Evolutionary conservation across 1,140 invertebrate species (phyloP).

Genomic region (Leptinotarsa lineolata): DNA sequence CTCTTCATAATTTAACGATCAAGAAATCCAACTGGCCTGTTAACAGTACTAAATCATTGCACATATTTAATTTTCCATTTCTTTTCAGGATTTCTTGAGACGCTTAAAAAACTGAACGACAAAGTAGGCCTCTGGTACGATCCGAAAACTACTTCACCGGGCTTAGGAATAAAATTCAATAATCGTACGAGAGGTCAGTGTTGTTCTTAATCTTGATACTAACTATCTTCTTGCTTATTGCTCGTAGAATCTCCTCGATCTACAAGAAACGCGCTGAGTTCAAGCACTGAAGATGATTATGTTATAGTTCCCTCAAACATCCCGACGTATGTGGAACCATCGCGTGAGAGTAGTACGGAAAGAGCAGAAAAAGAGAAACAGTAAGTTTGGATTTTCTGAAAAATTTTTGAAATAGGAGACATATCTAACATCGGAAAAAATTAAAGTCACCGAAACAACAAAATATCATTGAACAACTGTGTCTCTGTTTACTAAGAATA

Average conservation of each 20-base stretch:
- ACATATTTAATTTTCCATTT: neutral
- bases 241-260: conserved; percentile 56
- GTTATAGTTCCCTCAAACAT: conserved; percentile 79
- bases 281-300: conserved; percentile 82
- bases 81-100: conserved; percentile 3
- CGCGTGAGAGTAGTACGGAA: conserved; percentile 57
- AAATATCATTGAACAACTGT: too few species aligned
- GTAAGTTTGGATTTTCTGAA: too few species aligned
- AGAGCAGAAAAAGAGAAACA: conserved; percentile 40
- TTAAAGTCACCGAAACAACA: too few species aligned
- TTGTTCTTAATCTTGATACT: neutral
- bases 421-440: too few species aligned
- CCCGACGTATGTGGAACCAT: conserved; percentile 58
- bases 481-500: too few species aligned
- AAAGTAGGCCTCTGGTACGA: neutral
- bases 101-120: neutral
- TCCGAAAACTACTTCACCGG: neutral
- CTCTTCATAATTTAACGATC: too few species aligned
- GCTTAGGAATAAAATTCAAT: neutral
- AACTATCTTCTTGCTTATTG: conserved; percentile 25
- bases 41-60: too few species aligned
- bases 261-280: conserved; percentile 50
- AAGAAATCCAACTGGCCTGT: too few species aligned
- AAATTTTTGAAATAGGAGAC: too few species aligned
- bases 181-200: conserved; percentile 1